Conservation (phyloP, 2,113 vertebrate genomes). For the Caretta caretta region DNA sequence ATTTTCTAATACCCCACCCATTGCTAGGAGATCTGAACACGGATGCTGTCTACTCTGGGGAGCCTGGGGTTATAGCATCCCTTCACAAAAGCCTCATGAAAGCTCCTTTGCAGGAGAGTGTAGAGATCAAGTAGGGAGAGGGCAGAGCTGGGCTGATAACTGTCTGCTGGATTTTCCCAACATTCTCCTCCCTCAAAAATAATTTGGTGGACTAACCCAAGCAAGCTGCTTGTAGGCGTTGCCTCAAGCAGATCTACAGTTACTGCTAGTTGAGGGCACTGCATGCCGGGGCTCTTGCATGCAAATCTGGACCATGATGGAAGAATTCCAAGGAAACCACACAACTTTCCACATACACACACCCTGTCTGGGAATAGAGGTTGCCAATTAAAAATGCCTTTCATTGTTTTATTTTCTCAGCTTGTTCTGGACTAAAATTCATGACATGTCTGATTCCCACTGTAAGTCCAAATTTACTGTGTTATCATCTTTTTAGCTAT, state of each 20-base stretch:
- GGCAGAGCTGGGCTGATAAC: not conserved
- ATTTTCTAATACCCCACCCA: not conserved
- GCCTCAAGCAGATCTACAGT: not conserved
- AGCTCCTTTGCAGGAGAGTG: not conserved
- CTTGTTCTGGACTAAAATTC: not conserved
- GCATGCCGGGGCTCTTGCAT: not conserved
- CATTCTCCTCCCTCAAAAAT: not conserved
- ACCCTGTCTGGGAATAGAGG: not conserved
- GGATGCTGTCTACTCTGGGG: not conserved
- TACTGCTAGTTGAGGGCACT: not conserved
- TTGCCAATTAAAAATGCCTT: fast-evolving
- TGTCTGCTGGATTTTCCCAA: not conserved
- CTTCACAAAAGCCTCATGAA: not conserved
- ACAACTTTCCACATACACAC: not conserved
- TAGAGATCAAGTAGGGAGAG: not conserved
- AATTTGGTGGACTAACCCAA: not conserved
- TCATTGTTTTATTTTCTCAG: too few relatives aligned
- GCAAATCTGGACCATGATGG: not conserved
- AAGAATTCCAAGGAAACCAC: not conserved
- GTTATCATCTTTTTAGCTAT: constrained; percentile 13
- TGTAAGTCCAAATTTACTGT: not conserved
- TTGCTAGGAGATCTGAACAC: not conserved
- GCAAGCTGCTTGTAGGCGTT: not conserved
- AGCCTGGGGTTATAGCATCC: not conserved
- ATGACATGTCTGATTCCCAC: not conserved